Base-by-base conservation (phyloP, 2,113 vertebrate species). In the Colius striatus region DNA sequence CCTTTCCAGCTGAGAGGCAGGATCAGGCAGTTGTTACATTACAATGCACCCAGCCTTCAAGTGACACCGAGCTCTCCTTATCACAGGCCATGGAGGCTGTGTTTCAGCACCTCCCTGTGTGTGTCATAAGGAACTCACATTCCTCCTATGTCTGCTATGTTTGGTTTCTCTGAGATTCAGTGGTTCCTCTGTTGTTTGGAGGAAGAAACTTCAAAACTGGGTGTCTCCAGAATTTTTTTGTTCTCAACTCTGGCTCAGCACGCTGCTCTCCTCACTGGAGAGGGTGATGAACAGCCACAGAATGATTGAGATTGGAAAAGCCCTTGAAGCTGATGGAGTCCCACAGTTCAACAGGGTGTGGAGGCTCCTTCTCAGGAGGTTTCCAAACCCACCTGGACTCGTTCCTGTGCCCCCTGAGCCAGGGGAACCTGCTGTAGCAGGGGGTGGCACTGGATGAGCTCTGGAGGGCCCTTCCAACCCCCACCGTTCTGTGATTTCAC, bases 81-180 rank as follows among this genome's bases (percentile, higher is more conserved):
- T 20, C 6, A 0, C 6, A 3, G 20, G 14, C 60, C 32, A 1
- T 0, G 1, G 54, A 32, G 54, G 30, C 30, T 79, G 18, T 61
- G 3, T 67, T 89, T 62, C 63, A 32, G 38, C 22, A 13, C 47
- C 30, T 43, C n/a, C 30, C 41, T 14, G 26, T 11, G 2, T 5
- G 0, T 19, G 34, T n/a, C 22, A 41, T 12, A 11, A 55, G 38
- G 63, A 84, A 48, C 34, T 45, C 38, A 11, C 2, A 45, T 18
- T 50, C 53, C 27, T 68, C 10, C 60, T 38, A 26, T 20, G 3
- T 21, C n/a, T 38, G 58, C 16, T 48, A n/a, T 1, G 0, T 65
- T 60, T 47, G 63, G 2, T 81, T 82, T 78, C 36, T 65, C 16
- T 68, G 81, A n/a, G 27, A 11, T 75, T 29, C 23, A 22, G 21